Evolutionary conservation across 2,797 vertebrate species (phyloP), one percentile per base, ranked within the genome.

Genomic region (Hemitrygon akajei): DNA sequence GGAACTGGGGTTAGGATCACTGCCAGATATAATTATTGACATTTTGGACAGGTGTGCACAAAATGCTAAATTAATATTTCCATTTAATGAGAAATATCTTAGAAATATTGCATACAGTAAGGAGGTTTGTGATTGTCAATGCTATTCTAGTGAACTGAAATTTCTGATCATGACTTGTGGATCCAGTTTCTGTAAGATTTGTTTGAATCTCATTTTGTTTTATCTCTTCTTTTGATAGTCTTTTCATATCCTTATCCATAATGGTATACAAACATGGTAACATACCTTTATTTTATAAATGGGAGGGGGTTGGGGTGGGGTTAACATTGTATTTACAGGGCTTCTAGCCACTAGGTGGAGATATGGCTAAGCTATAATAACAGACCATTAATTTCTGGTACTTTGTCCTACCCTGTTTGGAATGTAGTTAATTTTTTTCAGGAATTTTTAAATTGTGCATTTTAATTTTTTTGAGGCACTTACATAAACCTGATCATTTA

Each of bases 271-370:
- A 56, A 47, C 47, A 58, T 27, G 16, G 47, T 9, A 56, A 10
- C 25, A 58, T 84, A 27, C 27, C 11, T 27, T 27, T 84, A 84
- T 27, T 58, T 84, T 86, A 9, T 30, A 86, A 27, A 7, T 84
- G 81, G 56, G 10, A 47, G 47, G 47, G 47, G 47, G 47, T 47
- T n/a, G 47, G 58, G 4, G 5, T 25, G 10, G 30, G 27, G 25
- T 58, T 86, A 86, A 30, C 25, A 58, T 27, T 86, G 25, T 47
- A 25, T 20, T 25, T 2, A 1, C 56, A 86, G 25, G 56, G 82
- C 82, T 12, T 86, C 82, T 58, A 56, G 82, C 82, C 82, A 86
- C 82, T 86, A 86, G 82, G 56, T 86, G 82, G 82, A 30, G 82
- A 12, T 86, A 58, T 86, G 82, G 82, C 25, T 25, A 86, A 86